These are phyloP conservation scores for Carettochelys insculpta DNA, from an alignment of 2,113 vertebrate species.

Conservation along the genomic window DNA sequence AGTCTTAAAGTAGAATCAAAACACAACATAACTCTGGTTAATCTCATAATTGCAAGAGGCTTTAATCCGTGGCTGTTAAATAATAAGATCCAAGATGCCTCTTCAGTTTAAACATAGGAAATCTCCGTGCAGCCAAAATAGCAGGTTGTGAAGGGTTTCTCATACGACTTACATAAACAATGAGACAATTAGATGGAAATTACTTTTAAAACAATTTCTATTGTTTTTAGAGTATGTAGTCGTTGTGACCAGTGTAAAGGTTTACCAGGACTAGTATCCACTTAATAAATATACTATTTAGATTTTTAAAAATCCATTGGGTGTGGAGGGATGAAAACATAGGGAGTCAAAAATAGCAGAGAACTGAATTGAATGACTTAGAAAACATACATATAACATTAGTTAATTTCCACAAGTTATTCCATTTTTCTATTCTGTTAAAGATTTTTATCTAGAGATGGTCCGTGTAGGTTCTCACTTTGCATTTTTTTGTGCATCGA, in stretches of 20 bases:
- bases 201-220: background rate
- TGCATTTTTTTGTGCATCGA: background rate
- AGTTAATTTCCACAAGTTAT: background rate
- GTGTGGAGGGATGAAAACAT: background rate
- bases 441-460: too few species aligned
- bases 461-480: background rate
- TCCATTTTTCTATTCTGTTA: background rate
- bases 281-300: background rate
- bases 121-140: constrained; percentile 38
- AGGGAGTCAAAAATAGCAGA: background rate
- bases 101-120: constrained; percentile 41
- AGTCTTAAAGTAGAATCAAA: constrained; percentile 49
- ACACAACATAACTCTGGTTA: constrained; percentile 55
- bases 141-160: background rate
- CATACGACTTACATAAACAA: background rate
- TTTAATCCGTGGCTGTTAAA: constrained; percentile 60
- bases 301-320: background rate
- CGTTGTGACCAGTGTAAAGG: background rate
- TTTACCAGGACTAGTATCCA: background rate
- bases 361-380: background rate
- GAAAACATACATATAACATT: background rate
- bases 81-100: constrained; percentile 31
- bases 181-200: background rate
- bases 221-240: background rate
- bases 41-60: constrained; percentile 61